phyloP scores from a whole-genome alignment of 2,888 invertebrate species.

The Mesorhabditis sp. region DNA sequence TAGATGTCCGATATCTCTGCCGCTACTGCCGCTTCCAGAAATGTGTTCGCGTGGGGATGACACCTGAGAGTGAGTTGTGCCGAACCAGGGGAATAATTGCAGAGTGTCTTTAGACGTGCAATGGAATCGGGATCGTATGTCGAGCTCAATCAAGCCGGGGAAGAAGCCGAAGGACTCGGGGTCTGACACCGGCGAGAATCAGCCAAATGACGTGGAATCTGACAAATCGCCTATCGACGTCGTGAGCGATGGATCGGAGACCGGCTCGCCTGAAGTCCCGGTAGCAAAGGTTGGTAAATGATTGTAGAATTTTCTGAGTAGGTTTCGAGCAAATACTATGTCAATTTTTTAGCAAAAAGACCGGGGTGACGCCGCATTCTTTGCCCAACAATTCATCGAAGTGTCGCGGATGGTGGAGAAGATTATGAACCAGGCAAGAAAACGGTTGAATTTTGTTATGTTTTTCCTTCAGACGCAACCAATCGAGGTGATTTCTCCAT shows the following conservation, averaged over 20 bases:
- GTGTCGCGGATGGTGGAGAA: too few relatives aligned
- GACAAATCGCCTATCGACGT: too few relatives aligned
- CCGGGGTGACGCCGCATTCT: too few relatives aligned
- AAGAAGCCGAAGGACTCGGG: too few relatives aligned
- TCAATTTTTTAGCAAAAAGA: too few relatives aligned
- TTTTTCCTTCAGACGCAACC: not conserved
- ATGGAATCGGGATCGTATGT: constrained; percentile 3
- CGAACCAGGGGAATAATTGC: not conserved
- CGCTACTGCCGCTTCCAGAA: not conserved
- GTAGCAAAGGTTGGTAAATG: too few relatives aligned
- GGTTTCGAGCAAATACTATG: too few relatives aligned
- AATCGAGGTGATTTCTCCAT: constrained; percentile 4
- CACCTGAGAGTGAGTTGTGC: not conserved
- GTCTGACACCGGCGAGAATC: not conserved
- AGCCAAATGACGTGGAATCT: not conserved
- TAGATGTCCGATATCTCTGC: constrained; percentile 1
- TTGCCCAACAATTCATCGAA: too few relatives aligned
- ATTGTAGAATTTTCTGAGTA: too few relatives aligned
- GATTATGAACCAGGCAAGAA: too few relatives aligned
- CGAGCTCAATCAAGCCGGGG: not conserved
- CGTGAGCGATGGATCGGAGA: too few relatives aligned
- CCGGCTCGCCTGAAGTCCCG: too few relatives aligned
- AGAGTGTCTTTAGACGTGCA: not conserved
- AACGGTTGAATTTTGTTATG: not conserved
- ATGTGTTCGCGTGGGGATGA: not conserved